Base-by-base conservation (phyloP, 1,140 invertebrate species). In the Heliothis subflexa region DNA sequence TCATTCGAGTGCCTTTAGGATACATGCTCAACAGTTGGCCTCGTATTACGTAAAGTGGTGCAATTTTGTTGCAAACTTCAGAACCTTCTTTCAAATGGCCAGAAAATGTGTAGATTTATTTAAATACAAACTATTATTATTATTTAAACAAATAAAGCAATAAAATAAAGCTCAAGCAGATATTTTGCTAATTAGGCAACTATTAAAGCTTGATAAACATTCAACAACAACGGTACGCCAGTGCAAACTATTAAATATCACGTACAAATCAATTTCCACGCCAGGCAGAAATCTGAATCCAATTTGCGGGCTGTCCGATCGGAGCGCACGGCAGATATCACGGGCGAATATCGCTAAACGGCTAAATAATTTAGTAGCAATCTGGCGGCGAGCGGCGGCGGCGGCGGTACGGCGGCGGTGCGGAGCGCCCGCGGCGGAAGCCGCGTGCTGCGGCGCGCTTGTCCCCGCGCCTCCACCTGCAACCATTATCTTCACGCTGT, bases 321-420 rank as follows among this genome's bases (percentile, higher is more conserved):
- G 89, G 79, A 83, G 87, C 88, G 86, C 84, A 81, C 88, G 88
- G 85, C 86, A 86, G 93, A 90, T 94, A 94, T 92, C 92, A 87
- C 87, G 82, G 81, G 84, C 81, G 89, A 93, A 94, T 94, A 93
- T 94, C 91, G 88, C 91, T 94, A 94, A 94, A 93, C 92, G 89
- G 89, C 89, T 93, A 92, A 94, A 94, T 94, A 90, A 94, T 94
- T 94, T 92, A 94, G 91, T 89, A 89, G 89, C 91, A 90, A 92
- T 93, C 91, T 89, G 88, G 81, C 85, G 85, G 81, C 89, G 89
- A 83, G 85, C 84, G 73, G 64, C 78, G 79, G 75, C 78, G 71
- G 75, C 61, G 68, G 79, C 83, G 78, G 81, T 78, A 78, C 52
- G 61, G 78, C 78, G 78, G 80, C 50, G 74, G 49, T 33, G 55